Percentiles rank a stretch among this genome's conserved stretches.
These are phyloP conservation scores for Cephalotes varians DNA, from an alignment of 2,888 invertebrate species.

Conservation along the genomic window DNA sequence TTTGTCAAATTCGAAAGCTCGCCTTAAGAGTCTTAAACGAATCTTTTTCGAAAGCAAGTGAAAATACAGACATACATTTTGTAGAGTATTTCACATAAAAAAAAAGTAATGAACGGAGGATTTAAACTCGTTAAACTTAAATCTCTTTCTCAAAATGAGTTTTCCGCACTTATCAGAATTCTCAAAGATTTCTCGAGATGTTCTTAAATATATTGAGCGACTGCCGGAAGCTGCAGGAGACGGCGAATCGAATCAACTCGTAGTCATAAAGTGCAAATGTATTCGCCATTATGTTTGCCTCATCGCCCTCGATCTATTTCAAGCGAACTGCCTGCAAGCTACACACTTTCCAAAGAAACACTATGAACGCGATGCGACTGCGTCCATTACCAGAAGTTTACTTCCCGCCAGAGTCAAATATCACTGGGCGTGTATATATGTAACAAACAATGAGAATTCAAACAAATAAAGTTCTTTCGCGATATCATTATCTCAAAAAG, in stretches of 20 bases:
- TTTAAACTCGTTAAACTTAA: background rate
- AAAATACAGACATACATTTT: background rate
- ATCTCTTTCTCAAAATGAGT: background rate
- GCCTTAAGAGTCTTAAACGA: background rate
- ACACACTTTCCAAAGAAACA: slow-evolving; percentile 28
- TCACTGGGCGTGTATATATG: background rate
- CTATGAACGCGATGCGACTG: slow-evolving; percentile 8
- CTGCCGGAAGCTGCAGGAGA: background rate
- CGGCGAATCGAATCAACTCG: slow-evolving; percentile 26
- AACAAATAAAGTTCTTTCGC: background rate
- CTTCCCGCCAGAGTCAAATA: slow-evolving; percentile 18
- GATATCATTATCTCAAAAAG: background rate
- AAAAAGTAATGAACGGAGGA: background rate
- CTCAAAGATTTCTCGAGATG: background rate
- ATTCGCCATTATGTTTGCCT: slow-evolving; percentile 22
- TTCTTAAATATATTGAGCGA: background rate
- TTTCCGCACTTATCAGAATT: background rate
- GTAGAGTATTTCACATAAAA: background rate
- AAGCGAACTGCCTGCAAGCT: slow-evolving; percentile 16
- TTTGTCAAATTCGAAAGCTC: background rate
- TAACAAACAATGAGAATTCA: slow-evolving; percentile 14
- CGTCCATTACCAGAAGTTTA: slow-evolving; percentile 11
- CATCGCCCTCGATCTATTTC: slow-evolving; percentile 47
- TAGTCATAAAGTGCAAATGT: slow-evolving; percentile 22
- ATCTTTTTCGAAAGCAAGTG: background rate